Base-by-base conservation (phyloP, 2,888 invertebrate genomes). In the Steinernema hermaphroditum region DNA sequence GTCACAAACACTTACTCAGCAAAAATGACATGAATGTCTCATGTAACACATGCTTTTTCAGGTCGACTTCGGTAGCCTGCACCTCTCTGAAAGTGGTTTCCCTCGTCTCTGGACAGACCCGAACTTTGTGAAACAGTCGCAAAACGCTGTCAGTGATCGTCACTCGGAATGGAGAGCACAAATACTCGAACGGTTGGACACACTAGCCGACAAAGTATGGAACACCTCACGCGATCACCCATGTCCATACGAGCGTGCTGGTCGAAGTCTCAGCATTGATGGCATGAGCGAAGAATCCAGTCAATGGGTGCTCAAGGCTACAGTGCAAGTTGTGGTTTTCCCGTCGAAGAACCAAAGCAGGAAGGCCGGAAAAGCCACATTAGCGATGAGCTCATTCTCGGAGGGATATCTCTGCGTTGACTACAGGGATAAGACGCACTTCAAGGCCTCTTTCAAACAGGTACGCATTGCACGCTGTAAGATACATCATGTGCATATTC, bases 51-150 rank as follows among this genome's bases (percentile, higher is more conserved):
- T 62, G 9, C 16, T 29, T 32, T 34, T 62, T 8, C 16, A 62
- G 62, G 62, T 62, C 16, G 62, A 62, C 16, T 62, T 62, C 16
- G 62, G 62, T 4, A 62, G 32, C 32, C 34, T 62, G 4, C 29
- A 62, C 34, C 32, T 62, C 6, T 16, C 16, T 32, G 62, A 62
- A 24, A 24, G 32, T 29, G 62, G 62, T 8, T 62, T 62, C n/a
- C 62, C 62, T 16, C 62, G 62, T 16, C 62, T 62, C 32, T 62
- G 62, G 62, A 62, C 62, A 4, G 62, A 62, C 32, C 62, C 62
- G 9, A 24, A 62, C 29, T 62, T 62, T 34, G 62, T 62, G 32
- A 62, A 62, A 32, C 62, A 62, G 32, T 27, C 62, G 2, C 2
- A 29, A 8, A 32, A 9, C 34, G 32, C 62, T 14, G 32, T 62